Evolutionary conservation across 1,140 invertebrate genomes (phyloP).

Genomic region (Zaprionus capensis): DNA sequence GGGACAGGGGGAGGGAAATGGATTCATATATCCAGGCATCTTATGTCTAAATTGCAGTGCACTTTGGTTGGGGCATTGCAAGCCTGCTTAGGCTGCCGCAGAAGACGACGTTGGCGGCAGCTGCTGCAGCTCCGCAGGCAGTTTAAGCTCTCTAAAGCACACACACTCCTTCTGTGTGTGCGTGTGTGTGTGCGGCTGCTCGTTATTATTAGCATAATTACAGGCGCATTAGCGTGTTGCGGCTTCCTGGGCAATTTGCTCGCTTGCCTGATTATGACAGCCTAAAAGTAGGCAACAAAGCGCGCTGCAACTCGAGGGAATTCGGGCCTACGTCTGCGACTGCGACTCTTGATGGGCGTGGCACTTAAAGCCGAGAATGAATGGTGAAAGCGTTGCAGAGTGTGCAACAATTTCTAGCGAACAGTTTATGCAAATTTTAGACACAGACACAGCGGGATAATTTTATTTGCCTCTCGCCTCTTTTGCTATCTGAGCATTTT

Average conservation of each 20-base stretch:
- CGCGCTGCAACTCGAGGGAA: conserved; percentile 4
- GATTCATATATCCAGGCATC: conserved; percentile 25
- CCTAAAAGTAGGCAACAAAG: conserved; percentile 40
- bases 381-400: background rate
- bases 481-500: conserved; percentile 41
- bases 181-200: conserved; percentile 49
- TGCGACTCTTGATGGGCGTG: background rate
- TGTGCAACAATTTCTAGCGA: background rate
- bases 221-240: conserved; percentile 72
- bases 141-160: conserved; percentile 30
- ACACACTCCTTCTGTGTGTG: conserved; percentile 2
- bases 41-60: conserved; percentile 66
- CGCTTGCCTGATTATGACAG: conserved; percentile 62
- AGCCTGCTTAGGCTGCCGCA: conserved; percentile 48
- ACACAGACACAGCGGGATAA: conserved; percentile 1
- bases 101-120: conserved; percentile 40
- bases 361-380: too few species aligned
- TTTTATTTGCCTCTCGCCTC: background rate
- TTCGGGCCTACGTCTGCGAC: background rate
- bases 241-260: conserved; percentile 62
- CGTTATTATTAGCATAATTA: conserved; percentile 83
- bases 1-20: background rate
- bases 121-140: conserved; percentile 38
- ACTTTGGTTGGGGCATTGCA: conserved; percentile 55
- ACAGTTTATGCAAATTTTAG: background rate